These are phyloP conservation scores for Molanna angustata DNA, from an alignment of 2,888 invertebrate genomes.

Conservation along the genomic window DNA sequence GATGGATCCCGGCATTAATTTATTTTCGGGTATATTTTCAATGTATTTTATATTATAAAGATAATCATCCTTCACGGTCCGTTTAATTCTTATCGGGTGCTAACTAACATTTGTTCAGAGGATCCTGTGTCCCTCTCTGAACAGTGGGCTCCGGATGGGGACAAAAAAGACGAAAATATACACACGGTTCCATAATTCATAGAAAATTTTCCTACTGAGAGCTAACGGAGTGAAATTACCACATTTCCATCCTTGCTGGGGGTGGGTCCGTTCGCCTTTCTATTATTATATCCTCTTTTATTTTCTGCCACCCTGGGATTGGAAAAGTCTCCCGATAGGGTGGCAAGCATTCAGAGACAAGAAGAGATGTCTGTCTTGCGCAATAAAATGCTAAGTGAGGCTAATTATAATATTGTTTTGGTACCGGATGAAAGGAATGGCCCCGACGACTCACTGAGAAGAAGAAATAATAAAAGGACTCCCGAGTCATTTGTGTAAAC, in stretches of 20 bases:
- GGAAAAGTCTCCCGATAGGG: conserved; percentile 6
- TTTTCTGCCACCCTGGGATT: conserved; percentile 16
- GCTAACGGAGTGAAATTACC: conserved; percentile 32
- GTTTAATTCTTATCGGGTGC: too few relatives aligned
- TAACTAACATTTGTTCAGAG: too few relatives aligned
- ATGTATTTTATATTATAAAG: too few relatives aligned
- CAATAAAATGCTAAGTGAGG: conserved; percentile 31
- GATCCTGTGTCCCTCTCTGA: too few relatives aligned
- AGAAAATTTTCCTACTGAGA: conserved; percentile 22
- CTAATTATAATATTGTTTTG: conserved; percentile 33
- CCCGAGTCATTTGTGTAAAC: conserved; percentile 19
- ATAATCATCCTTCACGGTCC: too few relatives aligned
- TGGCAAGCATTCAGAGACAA: conserved; percentile 1
- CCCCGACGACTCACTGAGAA: conserved; percentile 21
- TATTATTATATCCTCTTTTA: conserved; percentile 29
- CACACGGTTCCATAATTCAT: too few relatives aligned
- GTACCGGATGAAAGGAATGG: conserved; percentile 26
- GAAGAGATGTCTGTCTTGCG: conserved; percentile 18
- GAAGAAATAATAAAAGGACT: conserved; percentile 29
- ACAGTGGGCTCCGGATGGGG: too few relatives aligned
- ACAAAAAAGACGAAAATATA: too few relatives aligned
- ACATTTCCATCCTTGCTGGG: conserved; percentile 23
- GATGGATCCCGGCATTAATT: too few relatives aligned
- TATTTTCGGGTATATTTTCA: too few relatives aligned
- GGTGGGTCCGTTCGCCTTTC: conserved; percentile 21